Evolutionary conservation across 1,140 invertebrate species (phyloP).

Genomic region (Neodiprion virginianus): DNA sequence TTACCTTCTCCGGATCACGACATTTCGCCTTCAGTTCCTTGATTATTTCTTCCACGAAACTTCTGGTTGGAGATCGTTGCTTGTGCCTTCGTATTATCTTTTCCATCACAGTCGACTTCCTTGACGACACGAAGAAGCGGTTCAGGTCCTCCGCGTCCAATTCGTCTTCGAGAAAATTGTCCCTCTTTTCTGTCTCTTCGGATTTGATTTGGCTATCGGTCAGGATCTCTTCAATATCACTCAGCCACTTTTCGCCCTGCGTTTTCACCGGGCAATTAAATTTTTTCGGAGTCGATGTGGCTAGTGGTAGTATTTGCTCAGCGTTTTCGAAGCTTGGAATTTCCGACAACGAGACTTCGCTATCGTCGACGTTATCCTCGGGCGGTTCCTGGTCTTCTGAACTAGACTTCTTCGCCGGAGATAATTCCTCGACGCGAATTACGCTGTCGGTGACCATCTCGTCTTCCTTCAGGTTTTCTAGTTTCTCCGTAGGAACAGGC

Average conservation of each 20-base stretch:
- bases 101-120: constrained; percentile 4
- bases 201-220: background rate
- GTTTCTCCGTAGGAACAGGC: background rate
- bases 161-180: background rate
- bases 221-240: no score
- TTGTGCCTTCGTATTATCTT: constrained; percentile 16
- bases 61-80: background rate
- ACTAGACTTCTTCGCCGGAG: background rate
- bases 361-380: no score
- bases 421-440: background rate
- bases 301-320: no score
- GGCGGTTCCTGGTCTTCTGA: no score
- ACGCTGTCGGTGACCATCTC: background rate
- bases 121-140: background rate
- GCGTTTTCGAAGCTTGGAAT: no score
- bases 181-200: background rate
- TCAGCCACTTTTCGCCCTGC: no score
- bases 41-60: constrained; percentile 25
- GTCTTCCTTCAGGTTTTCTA: background rate
- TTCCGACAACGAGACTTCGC: no score
- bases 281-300: no score
- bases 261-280: no score
- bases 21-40: constrained; percentile 25
- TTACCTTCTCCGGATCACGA: background rate
- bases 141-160: background rate